Evolutionary conservation across 1,140 invertebrate genomes (phyloP).

Genomic region (Diorhabda sublineata): DNA sequence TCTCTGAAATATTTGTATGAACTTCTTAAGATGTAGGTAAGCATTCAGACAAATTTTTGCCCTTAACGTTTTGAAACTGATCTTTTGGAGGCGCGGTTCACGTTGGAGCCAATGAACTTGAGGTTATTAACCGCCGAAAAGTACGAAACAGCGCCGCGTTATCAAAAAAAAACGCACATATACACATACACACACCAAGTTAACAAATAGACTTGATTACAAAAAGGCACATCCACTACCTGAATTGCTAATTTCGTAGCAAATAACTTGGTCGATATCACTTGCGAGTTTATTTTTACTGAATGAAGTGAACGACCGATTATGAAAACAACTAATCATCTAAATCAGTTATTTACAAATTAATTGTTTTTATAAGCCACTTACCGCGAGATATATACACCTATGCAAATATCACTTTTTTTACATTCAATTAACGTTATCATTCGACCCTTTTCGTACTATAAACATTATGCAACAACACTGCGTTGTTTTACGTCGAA

Average conservation of each 20-base stretch:
- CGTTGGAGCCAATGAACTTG: constrained; percentile 40
- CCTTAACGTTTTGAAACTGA: constrained; percentile 2
- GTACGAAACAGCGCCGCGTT: not conserved
- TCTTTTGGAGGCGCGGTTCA: constrained; percentile 38
- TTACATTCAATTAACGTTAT: not conserved
- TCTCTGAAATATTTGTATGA: too few relatives aligned
- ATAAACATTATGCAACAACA: too few relatives aligned
- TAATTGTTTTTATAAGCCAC: not conserved
- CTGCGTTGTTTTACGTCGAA: too few relatives aligned
- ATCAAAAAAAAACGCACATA: not conserved
- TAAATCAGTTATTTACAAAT: not conserved
- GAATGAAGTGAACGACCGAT: constrained; percentile 44
- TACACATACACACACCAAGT: not conserved
- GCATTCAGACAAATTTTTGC: not conserved
- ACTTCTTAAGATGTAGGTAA: not conserved
- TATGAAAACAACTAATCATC: constrained; percentile 22
- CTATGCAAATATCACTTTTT: constrained; percentile 1
- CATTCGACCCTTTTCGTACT: not conserved
- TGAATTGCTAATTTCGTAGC: not conserved
- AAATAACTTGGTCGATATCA: not conserved
- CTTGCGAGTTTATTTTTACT: constrained; percentile 38
- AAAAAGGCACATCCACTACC: not conserved
- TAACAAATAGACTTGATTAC: not conserved
- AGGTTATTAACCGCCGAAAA: constrained; percentile 45
- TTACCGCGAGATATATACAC: not conserved